Evolutionary conservation across 2,113 vertebrate species (phyloP).

Genomic region (Cynopterus brachyotis): DNA sequence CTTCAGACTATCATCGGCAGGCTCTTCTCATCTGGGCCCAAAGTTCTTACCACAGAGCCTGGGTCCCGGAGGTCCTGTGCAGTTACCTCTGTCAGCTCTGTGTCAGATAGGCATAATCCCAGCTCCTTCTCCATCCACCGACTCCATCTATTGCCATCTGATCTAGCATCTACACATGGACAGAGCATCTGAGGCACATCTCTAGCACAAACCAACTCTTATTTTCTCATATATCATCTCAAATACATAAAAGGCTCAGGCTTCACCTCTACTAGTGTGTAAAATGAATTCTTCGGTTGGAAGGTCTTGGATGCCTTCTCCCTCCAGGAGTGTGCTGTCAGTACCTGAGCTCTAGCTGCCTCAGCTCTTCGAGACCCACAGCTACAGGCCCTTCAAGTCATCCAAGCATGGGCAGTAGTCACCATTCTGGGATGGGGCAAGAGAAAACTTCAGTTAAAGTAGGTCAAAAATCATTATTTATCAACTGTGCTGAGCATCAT

Average conservation of each 20-base stretch:
- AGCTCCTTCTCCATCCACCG: constrained; percentile 82
- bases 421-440: constrained; percentile 84
- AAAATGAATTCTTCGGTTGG: constrained; percentile 93
- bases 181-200: constrained; percentile 90
- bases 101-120: constrained; percentile 85
- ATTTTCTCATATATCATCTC: background rate
- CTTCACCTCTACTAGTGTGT: constrained; percentile 90
- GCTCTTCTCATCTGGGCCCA: background rate
- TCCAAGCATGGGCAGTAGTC: constrained; percentile 95
- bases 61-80: constrained; percentile 95
- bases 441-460: background rate
- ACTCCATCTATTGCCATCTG: constrained; percentile 82
- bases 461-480: background rate
- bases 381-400: constrained; percentile 95
- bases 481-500: background rate
- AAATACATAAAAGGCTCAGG: background rate
- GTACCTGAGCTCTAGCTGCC: constrained; percentile 93
- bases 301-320: constrained; percentile 94
- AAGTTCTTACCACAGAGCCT: constrained; percentile 90
- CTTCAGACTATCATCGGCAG: background rate
- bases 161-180: constrained; percentile 88
- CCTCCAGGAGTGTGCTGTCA: constrained; percentile 93
- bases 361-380: constrained; percentile 91
- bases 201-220: background rate
- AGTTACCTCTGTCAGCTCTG: constrained; percentile 91